Base-by-base conservation (phyloP, 1,140 invertebrate species). In the Cydia splendana region DNA sequence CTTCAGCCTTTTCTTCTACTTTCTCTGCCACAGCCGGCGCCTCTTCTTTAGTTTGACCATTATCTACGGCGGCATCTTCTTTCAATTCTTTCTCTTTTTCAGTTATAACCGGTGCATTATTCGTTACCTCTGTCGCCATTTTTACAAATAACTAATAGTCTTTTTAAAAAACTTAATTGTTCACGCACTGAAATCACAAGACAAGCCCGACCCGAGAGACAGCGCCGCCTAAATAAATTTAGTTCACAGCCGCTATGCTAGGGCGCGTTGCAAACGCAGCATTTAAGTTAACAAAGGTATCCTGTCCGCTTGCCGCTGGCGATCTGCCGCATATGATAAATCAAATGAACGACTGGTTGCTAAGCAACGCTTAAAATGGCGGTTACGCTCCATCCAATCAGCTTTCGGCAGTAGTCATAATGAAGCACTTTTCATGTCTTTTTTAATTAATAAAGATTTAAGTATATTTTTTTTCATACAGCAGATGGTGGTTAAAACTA, bases 101-200 rank as follows among this genome's bases (percentile, higher is more conserved):
- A 18, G 94, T 88, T 71, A 94, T 92, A 75, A 94, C 90, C 4
- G 91, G 95, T 79, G 94, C 94, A 88, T 95, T 96, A 87, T 95
- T 96, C 87, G 95, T 95, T 81, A 96, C 95, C 94, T 97, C 96
- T 78, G 95, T 96, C 82, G 96, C 95, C 95, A 96, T 96, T 87
- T 77, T 87, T 73, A 74, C 30, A 20, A 79, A 77, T 74, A 65
- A 76, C 76, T 82, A 75, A 79, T 76, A 81, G 77, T 82, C 82
- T 77, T 42, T 34, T 34, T 53, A 81, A 83, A 81, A 81, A 77
- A 83, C 77, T 79, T 80, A 48, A 67, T 38, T 75, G 62, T 76
- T 74, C 86, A 87, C 86, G 82, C 87, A 89, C 85, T 83, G 18
- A 48, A 76, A 24, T 76, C 75, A 76, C 67, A 71, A 15, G 30